A percentile compares a stretch with the other conserved stretches of the same genome.
phyloP scores from a whole-genome alignment of 2,113 vertebrate species.

The Megaptera novaeangliae region DNA sequence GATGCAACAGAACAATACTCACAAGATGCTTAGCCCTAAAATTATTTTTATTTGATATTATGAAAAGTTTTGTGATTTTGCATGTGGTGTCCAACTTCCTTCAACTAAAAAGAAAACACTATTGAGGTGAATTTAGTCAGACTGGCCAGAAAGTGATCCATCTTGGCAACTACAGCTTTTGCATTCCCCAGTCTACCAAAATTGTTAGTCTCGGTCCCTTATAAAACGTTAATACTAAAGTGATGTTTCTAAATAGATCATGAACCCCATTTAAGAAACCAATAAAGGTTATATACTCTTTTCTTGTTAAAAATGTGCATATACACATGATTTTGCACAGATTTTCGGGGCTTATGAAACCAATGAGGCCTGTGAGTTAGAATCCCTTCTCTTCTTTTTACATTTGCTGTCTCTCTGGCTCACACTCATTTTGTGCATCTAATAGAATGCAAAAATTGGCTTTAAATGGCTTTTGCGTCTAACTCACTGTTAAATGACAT shows the following conservation, averaged over 20 bases:
- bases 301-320: background rate
- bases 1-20: background rate
- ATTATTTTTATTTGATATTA: background rate
- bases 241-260: background rate
- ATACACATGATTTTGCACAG: background rate
- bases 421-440: background rate
- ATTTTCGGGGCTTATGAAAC: background rate
- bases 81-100: background rate
- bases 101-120: background rate
- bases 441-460: background rate
- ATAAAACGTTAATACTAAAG: constrained; percentile 25
- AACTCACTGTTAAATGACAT: background rate
- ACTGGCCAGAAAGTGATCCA: background rate
- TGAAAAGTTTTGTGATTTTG: background rate
- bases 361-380: background rate
- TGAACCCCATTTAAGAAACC: background rate
- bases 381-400: background rate
- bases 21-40: background rate
- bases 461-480: background rate
- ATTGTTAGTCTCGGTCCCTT: background rate
- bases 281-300: background rate
- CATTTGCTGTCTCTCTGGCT: background rate
- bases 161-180: background rate
- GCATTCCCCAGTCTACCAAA: background rate
- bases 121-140: background rate